Conservation (phyloP, 2,113 vertebrate genomes). For the Synchiropus splendidus region DNA sequence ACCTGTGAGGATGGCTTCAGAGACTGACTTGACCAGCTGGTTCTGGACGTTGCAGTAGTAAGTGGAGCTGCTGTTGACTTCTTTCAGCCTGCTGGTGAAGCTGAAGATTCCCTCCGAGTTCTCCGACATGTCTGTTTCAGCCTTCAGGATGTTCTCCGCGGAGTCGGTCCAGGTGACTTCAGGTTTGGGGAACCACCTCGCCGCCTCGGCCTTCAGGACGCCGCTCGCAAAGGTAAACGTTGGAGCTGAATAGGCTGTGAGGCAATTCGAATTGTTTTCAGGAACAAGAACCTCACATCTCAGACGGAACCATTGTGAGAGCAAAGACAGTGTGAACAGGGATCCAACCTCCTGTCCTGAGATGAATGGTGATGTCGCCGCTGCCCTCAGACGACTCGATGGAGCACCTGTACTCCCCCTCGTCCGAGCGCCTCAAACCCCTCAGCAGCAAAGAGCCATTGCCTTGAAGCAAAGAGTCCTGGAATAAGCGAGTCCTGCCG, state of each 20-base stretch:
- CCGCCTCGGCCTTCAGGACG: slow-evolving; percentile 15
- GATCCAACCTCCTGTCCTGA: slow-evolving; percentile 40
- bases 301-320: background rate
- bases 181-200: slow-evolving; percentile 39
- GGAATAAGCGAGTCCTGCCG: slow-evolving; percentile 30
- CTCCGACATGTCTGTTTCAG: background rate
- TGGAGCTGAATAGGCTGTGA: slow-evolving; percentile 37
- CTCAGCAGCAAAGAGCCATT: slow-evolving; percentile 49
- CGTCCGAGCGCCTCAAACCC: slow-evolving; percentile 9
- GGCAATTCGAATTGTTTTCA: background rate
- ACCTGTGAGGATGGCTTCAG: slow-evolving; percentile 31
- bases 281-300: background rate
- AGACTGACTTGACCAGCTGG: slow-evolving; percentile 8
- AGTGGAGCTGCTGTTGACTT: background rate
- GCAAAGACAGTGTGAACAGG: slow-evolving; percentile 14
- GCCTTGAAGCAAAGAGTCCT: slow-evolving; percentile 3
- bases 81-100: slow-evolving; percentile 11
- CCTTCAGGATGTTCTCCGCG: background rate
- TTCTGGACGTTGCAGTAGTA: slow-evolving; percentile 37
- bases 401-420: slow-evolving; percentile 44
- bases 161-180: slow-evolving; percentile 20
- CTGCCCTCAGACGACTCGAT: slow-evolving; percentile 8
- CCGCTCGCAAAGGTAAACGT: slow-evolving; percentile 1
- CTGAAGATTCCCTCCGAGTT: slow-evolving; percentile 8
- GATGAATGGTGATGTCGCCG: slow-evolving; percentile 25